Conservation (phyloP, 1,140 invertebrate species). For the Periplaneta americana region DNA sequence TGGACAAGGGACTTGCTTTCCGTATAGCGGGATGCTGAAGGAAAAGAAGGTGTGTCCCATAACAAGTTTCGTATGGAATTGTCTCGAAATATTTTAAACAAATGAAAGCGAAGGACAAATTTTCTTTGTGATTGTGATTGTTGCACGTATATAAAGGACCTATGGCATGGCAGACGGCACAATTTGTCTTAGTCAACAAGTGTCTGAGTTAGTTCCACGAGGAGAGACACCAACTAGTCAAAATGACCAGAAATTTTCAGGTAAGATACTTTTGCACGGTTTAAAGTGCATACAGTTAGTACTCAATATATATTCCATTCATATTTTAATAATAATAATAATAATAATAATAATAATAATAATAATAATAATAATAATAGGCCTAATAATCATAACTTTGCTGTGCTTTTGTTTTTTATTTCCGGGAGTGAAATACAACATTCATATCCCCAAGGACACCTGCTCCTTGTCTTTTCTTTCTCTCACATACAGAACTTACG, state of each 20-base stretch:
- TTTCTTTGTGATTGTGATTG: not conserved
- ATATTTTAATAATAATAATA: too few relatives aligned
- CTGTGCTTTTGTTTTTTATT: too few relatives aligned
- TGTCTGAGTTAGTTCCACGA: too few relatives aligned
- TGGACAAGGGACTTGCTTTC: not conserved
- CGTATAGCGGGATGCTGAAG: not conserved
- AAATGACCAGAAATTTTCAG: not conserved
- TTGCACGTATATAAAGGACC: not conserved
- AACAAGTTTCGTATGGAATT: conserved; percentile 58
- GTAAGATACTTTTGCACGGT: not conserved
- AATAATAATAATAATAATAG: too few relatives aligned
- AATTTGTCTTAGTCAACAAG: not conserved
- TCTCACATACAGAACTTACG: too few relatives aligned
- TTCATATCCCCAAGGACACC: too few relatives aligned
- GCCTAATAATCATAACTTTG: too few relatives aligned
- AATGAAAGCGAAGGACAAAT: not conserved
- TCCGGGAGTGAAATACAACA: too few relatives aligned
- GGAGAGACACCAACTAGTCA: not conserved
- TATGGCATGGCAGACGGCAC: not conserved
- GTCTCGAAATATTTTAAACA: not conserved
- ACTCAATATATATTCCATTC: too few relatives aligned
- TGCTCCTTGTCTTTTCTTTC: too few relatives aligned
- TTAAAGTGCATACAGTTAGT: too few relatives aligned
- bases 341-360: too few relatives aligned
- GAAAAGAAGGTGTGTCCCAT: conserved; percentile 50